Percentiles rank a stretch among this genome's conserved stretches.
phyloP scores from a whole-genome alignment of 1,140 invertebrate genomes.

The Spodoptera frugiperda region DNA sequence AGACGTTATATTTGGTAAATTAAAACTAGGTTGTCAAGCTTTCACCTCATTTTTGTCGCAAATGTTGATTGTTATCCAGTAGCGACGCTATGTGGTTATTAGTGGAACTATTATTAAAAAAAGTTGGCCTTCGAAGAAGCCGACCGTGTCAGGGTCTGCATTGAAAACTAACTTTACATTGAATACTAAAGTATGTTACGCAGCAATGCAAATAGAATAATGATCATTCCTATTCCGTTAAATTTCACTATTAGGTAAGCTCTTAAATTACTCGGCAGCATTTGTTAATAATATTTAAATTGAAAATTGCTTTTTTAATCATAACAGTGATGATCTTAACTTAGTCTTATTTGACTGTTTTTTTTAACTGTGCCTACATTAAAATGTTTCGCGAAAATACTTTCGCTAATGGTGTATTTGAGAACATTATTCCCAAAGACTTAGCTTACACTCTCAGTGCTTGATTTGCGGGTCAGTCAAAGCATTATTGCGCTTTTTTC shows the following conservation, averaged over 20 bases:
- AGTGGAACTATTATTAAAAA: slow-evolving; percentile 57
- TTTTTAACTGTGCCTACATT: no score
- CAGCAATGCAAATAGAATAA: slow-evolving; percentile 19
- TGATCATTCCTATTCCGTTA: not conserved
- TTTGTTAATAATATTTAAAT: no score
- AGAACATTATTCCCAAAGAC: no score
- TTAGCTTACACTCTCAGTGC: no score
- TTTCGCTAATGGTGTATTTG: no score
- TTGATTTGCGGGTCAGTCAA: no score
- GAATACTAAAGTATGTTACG: slow-evolving; percentile 29
- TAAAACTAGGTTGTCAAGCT: slow-evolving; percentile 45
- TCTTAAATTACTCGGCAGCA: no score
- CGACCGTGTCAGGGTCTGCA: slow-evolving; percentile 16
- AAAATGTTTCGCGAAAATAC: no score
- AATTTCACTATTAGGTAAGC: not conserved
- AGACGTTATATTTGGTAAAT: slow-evolving; percentile 38
- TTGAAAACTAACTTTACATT: slow-evolving; percentile 25
- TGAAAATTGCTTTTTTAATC: no score
- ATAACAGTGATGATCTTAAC: no score
- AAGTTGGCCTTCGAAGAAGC: slow-evolving; percentile 49
- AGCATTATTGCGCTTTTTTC: no score
- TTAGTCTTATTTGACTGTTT: no score
- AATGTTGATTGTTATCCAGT: slow-evolving; percentile 28
- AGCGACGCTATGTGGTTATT: slow-evolving; percentile 55
- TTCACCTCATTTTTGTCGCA: slow-evolving; percentile 48